Base-by-base conservation (phyloP, 2,888 invertebrate species). In the Apodemia mormo region DNA sequence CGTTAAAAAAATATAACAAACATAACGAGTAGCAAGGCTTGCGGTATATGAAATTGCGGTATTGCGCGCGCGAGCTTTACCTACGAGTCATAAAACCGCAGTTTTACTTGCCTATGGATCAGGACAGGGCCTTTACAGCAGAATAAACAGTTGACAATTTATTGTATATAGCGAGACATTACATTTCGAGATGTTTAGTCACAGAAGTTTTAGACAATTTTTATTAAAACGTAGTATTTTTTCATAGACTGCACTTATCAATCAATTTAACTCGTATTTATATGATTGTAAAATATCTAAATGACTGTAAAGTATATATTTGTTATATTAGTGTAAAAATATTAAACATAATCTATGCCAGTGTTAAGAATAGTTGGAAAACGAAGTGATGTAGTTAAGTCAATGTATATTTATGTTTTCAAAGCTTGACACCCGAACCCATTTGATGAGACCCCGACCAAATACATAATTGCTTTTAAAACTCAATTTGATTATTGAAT, bases 111-210 rank as follows among this genome's bases (percentile, higher is more conserved):
- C 22, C 22, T 22, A 22, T 22, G 22, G 22, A 22, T 22, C 22
- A 22, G 22, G 22, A 22, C 22, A 22, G 22, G 22, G 22, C 22
- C 22, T 30, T 30, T 33, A 14, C 4, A 14, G 30, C 61, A 61
- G 61, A 30, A 61, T 61, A 30, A 61, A 61, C 61, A 61, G 61
- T 30, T 61, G 61, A 61, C 61, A 29, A 6, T 14, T 61, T 3
- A 61, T 33, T 61, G 30, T 61, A 61, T 14, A 33, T 61, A 58
- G 29, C 10, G 45, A 45, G 10, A 45, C 9, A 14, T 6, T 58
- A 10, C 33, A 61, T 33, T 61, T 61, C 7, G 22, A 61, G 33
- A 61, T 14, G 14, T 10, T 9, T 10, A 30, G 30, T 61, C 61
- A 30, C 61, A 61, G 14, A 33, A 58, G 5, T 61, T 61, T 6